Percentiles rank a stretch among this genome's conserved stretches.
Conservation (phyloP, 2,888 invertebrate genomes). For the Drosophila melanosoma region DNA sequence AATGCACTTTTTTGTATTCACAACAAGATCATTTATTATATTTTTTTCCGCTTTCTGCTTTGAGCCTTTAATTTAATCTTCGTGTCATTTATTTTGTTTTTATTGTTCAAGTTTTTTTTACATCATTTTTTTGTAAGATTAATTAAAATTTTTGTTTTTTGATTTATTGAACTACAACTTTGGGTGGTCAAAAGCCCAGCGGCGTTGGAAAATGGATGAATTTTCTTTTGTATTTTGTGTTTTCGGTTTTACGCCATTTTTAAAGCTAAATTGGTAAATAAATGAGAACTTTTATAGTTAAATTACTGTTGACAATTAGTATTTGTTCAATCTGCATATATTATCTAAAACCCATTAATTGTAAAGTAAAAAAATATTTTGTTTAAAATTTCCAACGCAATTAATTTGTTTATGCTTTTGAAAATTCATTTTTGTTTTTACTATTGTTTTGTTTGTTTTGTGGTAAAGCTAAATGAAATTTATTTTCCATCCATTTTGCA, state of each 20-base stretch:
- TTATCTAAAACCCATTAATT: slow-evolving; percentile 55
- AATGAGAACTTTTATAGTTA: slow-evolving; percentile 16
- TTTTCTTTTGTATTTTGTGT: background rate
- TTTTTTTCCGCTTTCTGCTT: slow-evolving; percentile 44
- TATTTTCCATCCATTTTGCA: background rate
- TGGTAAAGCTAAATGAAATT: slow-evolving; percentile 19
- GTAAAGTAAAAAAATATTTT: slow-evolving; percentile 35
- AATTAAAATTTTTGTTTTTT: slow-evolving; percentile 63
- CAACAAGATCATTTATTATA: slow-evolving; percentile 49
- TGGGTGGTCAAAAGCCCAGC: slow-evolving; percentile 35
- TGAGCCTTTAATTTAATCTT: slow-evolving; percentile 28
- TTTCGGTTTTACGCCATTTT: slow-evolving; percentile 15
- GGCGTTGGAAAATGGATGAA: slow-evolving; percentile 3
- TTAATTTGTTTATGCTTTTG: slow-evolving; percentile 38
- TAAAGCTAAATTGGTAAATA: slow-evolving; percentile 19
- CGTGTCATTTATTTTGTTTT: slow-evolving; percentile 23
- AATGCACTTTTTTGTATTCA: slow-evolving; percentile 33
- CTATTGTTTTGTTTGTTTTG: slow-evolving; percentile 9
- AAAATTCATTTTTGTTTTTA: slow-evolving; percentile 4
- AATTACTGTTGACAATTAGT: slow-evolving; percentile 24
- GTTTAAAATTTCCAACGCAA: slow-evolving; percentile 32
- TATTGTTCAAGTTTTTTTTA: slow-evolving; percentile 19
- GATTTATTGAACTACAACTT: slow-evolving; percentile 61
- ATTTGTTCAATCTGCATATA: slow-evolving; percentile 40
- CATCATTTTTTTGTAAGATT: slow-evolving; percentile 48